phyloP scores from a whole-genome alignment of 2,888 invertebrate genomes.

The Trachelus troglodyta region DNA sequence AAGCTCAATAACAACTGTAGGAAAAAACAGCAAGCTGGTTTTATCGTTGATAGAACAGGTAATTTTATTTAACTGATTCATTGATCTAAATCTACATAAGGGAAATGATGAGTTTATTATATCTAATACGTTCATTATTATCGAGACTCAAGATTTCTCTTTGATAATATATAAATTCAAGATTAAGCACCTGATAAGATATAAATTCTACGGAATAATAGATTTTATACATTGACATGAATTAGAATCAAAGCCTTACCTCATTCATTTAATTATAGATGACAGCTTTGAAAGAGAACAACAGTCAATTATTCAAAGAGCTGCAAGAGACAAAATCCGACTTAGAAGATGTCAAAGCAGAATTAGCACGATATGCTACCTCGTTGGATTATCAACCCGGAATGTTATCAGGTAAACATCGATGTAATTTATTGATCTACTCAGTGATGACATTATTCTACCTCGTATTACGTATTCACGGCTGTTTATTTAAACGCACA shows the following conservation, averaged over 20 bases:
- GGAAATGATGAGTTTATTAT: background rate
- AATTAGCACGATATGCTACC: conserved; percentile 46
- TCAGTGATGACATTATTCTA: background rate
- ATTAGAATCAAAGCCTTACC: background rate
- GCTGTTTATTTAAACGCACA: background rate
- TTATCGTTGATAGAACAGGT: conserved; percentile 80
- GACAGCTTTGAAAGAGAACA: conserved; percentile 75
- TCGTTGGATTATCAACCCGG: conserved; percentile 62
- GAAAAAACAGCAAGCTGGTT: conserved; percentile 72
- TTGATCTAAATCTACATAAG: background rate
- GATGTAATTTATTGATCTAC: background rate
- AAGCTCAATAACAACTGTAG: conserved; percentile 69
- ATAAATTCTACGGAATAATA: background rate
- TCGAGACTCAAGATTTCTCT: background rate
- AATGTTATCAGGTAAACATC: conserved; percentile 58
- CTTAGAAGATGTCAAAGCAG: conserved; percentile 58
- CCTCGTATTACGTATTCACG: background rate
- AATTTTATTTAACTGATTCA: conserved; percentile 43
- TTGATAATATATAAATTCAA: background rate
- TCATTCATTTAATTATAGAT: conserved; percentile 44
- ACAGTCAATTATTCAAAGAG: conserved; percentile 80
- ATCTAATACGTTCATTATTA: background rate
- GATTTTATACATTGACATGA: background rate
- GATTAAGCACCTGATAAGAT: background rate
- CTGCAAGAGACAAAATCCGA: conserved; percentile 79